phyloP scores from a whole-genome alignment of 2,888 invertebrate genomes.

The Macrosoma leucophasiata region DNA sequence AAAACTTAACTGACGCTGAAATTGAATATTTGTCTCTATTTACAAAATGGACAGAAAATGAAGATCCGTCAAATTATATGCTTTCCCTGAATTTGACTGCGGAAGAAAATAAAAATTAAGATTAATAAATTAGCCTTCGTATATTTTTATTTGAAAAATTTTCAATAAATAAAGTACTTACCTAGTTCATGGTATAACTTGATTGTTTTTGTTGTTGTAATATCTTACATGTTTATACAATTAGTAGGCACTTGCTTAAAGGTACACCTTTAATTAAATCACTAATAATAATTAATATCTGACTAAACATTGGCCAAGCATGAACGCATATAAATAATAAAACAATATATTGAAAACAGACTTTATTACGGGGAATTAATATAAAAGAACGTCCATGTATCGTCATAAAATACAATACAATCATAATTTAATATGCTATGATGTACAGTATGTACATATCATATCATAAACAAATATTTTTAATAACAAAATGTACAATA shows the following conservation, averaged over 20 bases:
- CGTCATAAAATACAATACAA: conserved; percentile 59
- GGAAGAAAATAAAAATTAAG: conserved; percentile 7
- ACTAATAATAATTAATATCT: no score
- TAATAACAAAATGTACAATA: conserved; percentile 67
- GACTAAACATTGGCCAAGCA: no score
- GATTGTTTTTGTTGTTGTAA: no score
- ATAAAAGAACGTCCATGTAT: conserved; percentile 54
- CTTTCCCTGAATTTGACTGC: conserved; percentile 26
- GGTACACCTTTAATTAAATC: no score
- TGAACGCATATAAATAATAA: conserved; percentile 28
- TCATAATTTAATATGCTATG: conserved; percentile 45
- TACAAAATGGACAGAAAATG: conserved; percentile 56
- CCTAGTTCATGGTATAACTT: no score
- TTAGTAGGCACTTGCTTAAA: no score
- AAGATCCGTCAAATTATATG: conserved; percentile 48
- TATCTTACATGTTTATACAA: no score
- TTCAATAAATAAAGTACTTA: no score
- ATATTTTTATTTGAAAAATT: no score
- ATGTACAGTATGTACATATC: conserved; percentile 44
- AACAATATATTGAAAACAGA: conserved; percentile 59
- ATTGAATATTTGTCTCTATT: conserved; percentile 53
- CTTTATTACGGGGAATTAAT: conserved; percentile 63
- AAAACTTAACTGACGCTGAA: conserved; percentile 43
- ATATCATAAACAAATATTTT: conserved; percentile 55
- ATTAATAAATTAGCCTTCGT: no score